These are phyloP conservation scores for Cantharis nigra DNA, from an alignment of 2,888 invertebrate genomes.

Conservation along the genomic window DNA sequence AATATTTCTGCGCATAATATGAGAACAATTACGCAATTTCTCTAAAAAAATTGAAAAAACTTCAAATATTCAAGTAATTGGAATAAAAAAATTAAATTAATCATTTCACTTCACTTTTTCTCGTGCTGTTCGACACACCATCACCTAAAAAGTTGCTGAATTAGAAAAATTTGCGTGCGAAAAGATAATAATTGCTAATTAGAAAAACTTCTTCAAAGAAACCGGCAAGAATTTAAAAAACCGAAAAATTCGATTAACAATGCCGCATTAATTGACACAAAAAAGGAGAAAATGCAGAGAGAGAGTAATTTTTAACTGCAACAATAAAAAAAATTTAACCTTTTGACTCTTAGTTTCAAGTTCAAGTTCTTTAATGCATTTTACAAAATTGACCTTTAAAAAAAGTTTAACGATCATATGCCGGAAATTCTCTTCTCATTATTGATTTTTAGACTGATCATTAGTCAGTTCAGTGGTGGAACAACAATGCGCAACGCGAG, in stretches of 20 bases:
- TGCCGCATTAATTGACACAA: not conserved
- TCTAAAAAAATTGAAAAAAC: not conserved
- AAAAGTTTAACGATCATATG: not conserved
- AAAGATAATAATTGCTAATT: not conserved
- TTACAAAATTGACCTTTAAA: not conserved
- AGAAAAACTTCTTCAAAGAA: not conserved
- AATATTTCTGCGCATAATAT: too few relatives aligned
- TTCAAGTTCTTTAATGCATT: not conserved
- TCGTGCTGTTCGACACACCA: not conserved
- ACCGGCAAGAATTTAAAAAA: not conserved
- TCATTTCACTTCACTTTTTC: not conserved
- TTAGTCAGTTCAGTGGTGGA: too few relatives aligned
- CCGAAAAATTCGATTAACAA: not conserved
- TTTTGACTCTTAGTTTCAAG: not conserved
- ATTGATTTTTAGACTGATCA: too few relatives aligned
- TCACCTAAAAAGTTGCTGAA: not conserved
- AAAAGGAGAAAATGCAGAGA: not conserved
- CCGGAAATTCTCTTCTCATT: not conserved
- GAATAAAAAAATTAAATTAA: not conserved
- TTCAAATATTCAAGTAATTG: not conserved
- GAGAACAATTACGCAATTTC: not conserved
- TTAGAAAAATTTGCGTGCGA: not conserved
- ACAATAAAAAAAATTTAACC: not conserved
- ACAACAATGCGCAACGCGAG: too few relatives aligned
- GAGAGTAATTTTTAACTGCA: not conserved